Evolutionary conservation across 1,140 invertebrate genomes (phyloP).

Genomic region (Panagrolaimus sp.): DNA sequence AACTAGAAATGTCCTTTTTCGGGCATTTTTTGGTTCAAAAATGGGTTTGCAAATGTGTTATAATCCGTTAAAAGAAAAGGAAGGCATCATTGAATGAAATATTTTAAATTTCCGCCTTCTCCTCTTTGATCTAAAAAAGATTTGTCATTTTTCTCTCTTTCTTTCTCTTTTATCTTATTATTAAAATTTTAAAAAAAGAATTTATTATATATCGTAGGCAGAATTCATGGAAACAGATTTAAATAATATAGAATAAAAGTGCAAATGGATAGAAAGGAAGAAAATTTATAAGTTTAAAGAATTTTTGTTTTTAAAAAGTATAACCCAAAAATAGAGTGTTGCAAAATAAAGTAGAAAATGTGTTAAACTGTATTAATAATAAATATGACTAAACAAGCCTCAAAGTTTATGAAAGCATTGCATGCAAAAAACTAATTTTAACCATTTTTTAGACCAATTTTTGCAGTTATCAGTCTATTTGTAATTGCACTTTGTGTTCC

Average conservation of each 20-base stretch:
- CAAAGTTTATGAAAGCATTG: too few species aligned
- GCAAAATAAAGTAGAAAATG: neutral
- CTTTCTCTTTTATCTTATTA: neutral
- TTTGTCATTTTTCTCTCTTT: neutral
- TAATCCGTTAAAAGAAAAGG: too few species aligned
- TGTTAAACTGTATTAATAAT: neutral
- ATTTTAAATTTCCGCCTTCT: too few species aligned
- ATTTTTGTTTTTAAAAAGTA: too few species aligned
- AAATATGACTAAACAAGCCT: neutral
- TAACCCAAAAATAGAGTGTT: too few species aligned
- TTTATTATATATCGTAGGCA: neutral
- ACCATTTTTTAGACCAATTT: slow-evolving; percentile 44
- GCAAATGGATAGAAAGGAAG: too few species aligned
- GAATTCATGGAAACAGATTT: too few species aligned
- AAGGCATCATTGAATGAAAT: too few species aligned
- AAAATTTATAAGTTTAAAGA: too few species aligned
- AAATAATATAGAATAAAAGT: too few species aligned
- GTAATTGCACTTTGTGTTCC: slow-evolving; percentile 41
- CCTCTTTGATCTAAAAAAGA: neutral
- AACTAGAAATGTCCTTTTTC: neutral
- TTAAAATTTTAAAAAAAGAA: neutral
- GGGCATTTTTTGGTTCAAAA: neutral
- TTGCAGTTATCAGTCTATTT: slow-evolving; percentile 32
- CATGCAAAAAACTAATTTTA: too few species aligned
- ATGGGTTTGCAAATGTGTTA: too few species aligned